Conservation (phyloP, 2,888 invertebrate species). For the Drosophila diplacantha region DNA sequence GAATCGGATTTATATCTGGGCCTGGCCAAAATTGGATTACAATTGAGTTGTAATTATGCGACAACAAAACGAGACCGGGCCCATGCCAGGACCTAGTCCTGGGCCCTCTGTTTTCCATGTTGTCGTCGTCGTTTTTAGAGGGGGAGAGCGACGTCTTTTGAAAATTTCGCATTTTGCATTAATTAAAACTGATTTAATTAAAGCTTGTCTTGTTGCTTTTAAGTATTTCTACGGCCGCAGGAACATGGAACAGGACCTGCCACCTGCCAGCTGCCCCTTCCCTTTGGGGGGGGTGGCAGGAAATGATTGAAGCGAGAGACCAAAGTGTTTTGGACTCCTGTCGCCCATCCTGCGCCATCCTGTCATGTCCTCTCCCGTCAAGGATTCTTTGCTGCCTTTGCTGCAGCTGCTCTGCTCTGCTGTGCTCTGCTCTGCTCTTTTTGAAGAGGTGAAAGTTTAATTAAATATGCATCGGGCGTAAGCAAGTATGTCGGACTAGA, state of each 20-base stretch:
- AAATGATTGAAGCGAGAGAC: conserved; percentile 31
- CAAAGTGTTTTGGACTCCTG: conserved; percentile 48
- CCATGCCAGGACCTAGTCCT: neutral
- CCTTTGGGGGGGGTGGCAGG: too few species aligned
- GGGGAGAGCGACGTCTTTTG: conserved; percentile 57
- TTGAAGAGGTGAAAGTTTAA: conserved; percentile 60
- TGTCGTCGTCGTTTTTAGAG: conserved; percentile 7
- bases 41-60: conserved; percentile 73
- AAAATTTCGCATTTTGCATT: conserved; percentile 71
- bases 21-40: conserved; percentile 67
- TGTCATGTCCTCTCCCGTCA: conserved; percentile 6
- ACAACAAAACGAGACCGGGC: conserved; percentile 55
- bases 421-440: too few species aligned
- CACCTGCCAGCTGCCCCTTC: too few species aligned
- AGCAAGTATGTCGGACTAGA: conserved; percentile 17
- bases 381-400: conserved; percentile 23
- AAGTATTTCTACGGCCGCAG: conserved; percentile 43
- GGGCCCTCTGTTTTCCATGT: conserved; percentile 32
- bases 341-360: conserved; percentile 4
- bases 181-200: conserved; percentile 75
- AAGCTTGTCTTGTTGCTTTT: conserved; percentile 63
- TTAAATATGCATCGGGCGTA: conserved; percentile 66
- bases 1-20: conserved; percentile 64
- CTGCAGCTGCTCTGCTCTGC: neutral
- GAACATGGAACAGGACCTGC: conserved; percentile 18